Percentiles rank a stretch among this genome's conserved stretches.
These are phyloP conservation scores for Drosophila sulfurigaster DNA, from an alignment of 1,140 invertebrate species.

Conservation along the genomic window DNA sequence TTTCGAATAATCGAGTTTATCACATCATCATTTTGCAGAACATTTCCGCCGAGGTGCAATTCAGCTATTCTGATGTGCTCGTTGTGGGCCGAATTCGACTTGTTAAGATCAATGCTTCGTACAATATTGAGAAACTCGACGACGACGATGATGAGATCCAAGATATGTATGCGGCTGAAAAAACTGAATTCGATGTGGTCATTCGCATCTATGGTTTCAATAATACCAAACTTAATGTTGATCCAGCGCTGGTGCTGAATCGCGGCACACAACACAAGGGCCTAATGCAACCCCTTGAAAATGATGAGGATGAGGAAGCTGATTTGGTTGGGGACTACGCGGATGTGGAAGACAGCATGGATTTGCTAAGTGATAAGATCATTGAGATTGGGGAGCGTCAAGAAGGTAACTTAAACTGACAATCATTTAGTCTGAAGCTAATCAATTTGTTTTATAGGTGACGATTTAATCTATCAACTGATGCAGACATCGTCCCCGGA, in stretches of 20 bases:
- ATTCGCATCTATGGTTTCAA: constrained; percentile 73
- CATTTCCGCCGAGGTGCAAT: constrained; percentile 73
- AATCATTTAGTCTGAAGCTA: neutral
- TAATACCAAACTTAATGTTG: constrained; percentile 39
- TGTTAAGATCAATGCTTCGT: neutral
- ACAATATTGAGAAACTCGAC: neutral
- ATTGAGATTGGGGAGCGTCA: constrained; percentile 70
- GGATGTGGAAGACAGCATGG: neutral
- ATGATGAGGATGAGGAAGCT: constrained; percentile 5
- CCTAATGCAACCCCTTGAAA: constrained; percentile 29
- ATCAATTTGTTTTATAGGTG: constrained; percentile 41
- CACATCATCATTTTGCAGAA: constrained; percentile 53
- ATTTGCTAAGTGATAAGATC: constrained; percentile 59
- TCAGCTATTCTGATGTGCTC: constrained; percentile 66
- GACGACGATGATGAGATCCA: neutral
- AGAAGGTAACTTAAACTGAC: constrained; percentile 36
- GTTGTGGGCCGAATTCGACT: constrained; percentile 62
- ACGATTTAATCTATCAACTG: constrained; percentile 63
- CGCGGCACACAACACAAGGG: constrained; percentile 66
- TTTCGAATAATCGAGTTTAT: constrained; percentile 1
- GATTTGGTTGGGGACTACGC: constrained; percentile 1
- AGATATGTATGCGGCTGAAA: neutral
- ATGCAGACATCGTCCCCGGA: constrained; percentile 50
- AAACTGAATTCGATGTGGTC: constrained; percentile 57
- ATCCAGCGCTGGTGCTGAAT: constrained; percentile 61